These are phyloP conservation scores for Anniella stebbinsi DNA, from an alignment of 2,797 vertebrate species.

Conservation along the genomic window DNA sequence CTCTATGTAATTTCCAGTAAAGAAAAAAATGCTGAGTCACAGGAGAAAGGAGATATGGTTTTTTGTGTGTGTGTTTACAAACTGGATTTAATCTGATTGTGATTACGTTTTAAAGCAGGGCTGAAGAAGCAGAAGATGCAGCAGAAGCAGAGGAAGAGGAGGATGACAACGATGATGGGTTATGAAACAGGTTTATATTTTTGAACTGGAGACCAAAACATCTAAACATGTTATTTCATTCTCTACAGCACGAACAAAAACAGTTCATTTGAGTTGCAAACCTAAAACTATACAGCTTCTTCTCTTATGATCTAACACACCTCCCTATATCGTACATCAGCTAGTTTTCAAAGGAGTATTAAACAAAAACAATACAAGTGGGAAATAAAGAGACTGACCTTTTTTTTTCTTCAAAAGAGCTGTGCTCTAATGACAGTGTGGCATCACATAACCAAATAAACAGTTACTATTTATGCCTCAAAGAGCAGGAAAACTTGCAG, in stretches of 20 bases:
- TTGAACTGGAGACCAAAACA: conserved; percentile 22
- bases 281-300: conserved; percentile 31
- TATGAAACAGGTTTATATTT: conserved; percentile 16
- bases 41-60: conserved; percentile 68
- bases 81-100: conserved; percentile 73
- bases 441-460: conserved; percentile 74
- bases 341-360: conserved; percentile 70
- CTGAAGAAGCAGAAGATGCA: conserved; percentile 3
- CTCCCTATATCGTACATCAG: conserved; percentile 46
- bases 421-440: conserved; percentile 76
- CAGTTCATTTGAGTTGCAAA: conserved; percentile 19
- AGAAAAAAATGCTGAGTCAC: conserved; percentile 63
- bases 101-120: conserved; percentile 66
- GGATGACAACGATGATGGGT: neutral
- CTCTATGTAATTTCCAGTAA: conserved; percentile 73
- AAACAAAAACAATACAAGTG: conserved; percentile 62
- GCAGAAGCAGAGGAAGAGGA: too few relatives aligned
- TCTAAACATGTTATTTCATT: neutral
- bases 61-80: conserved; percentile 55
- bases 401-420: conserved; percentile 71
- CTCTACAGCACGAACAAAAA: conserved; percentile 29
- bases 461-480: conserved; percentile 34
- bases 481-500: conserved; percentile 27
- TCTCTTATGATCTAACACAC: conserved; percentile 36
- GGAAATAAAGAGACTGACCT: conserved; percentile 79